Percentiles rank a stretch among this genome's conserved stretches.
Conservation (phyloP, 1,140 invertebrate species). For the Acromyrmex echinatior region DNA sequence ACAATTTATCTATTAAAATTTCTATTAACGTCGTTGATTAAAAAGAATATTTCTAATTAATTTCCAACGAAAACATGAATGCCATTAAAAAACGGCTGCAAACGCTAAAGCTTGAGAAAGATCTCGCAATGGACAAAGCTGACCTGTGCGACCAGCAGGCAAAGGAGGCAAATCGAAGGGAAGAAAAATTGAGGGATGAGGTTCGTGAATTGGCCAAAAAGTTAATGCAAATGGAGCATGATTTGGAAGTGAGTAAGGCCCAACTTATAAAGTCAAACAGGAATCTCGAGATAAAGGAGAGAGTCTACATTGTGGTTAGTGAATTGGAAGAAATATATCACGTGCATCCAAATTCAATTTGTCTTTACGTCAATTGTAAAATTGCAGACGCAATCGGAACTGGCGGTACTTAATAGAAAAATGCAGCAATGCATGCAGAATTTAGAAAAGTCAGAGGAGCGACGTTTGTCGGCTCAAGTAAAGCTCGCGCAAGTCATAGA, state of each 20-base stretch:
- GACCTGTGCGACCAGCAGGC: conserved; percentile 91
- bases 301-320: conserved; percentile 88
- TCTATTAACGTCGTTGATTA: neutral
- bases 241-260: conserved; percentile 89
- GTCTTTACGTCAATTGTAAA: neutral
- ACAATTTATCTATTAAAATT: neutral
- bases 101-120: conserved; percentile 93
- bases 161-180: conserved; percentile 89
- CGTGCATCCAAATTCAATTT: neutral
- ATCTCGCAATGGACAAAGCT: conserved; percentile 91
- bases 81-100: conserved; percentile 95
- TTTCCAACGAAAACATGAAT: conserved; percentile 88
- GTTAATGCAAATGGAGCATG: conserved; percentile 89
- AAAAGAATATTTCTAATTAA: conserved; percentile 27
- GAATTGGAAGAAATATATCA: conserved; percentile 8
- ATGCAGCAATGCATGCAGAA: conserved; percentile 94
- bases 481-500: conserved; percentile 93
- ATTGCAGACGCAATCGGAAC: conserved; percentile 91
- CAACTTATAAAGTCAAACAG: conserved; percentile 88
- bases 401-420: conserved; percentile 91
- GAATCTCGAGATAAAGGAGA: conserved; percentile 90
- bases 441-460: conserved; percentile 92
- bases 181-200: conserved; percentile 90
- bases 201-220: conserved; percentile 90
- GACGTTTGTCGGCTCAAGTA: conserved; percentile 89